phyloP scores from a whole-genome alignment of 2,113 vertebrate species.

The Gorsachius goisagi region DNA sequence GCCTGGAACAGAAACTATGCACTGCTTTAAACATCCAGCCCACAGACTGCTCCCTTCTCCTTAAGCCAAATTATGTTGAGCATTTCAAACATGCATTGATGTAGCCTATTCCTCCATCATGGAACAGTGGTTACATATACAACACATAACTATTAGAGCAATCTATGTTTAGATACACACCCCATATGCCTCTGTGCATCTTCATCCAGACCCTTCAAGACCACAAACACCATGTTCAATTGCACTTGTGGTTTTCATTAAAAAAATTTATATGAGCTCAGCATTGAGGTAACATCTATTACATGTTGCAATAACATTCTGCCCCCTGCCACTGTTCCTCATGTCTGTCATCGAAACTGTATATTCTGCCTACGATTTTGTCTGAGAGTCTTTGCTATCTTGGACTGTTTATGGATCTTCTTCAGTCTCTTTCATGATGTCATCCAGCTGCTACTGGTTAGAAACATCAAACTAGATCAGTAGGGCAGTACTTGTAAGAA shows the following conservation, averaged over 20 bases:
- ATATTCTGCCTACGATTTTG: not conserved
- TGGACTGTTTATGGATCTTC: not conserved
- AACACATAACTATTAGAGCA: not conserved
- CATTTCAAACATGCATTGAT: not conserved
- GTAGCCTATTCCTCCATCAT: not conserved
- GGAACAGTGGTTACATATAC: not conserved
- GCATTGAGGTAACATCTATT: not conserved
- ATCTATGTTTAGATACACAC: not conserved
- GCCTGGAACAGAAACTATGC: not conserved
- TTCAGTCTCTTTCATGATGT: not conserved
- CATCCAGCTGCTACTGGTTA: not conserved
- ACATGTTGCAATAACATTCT: not conserved
- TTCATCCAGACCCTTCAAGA: not conserved
- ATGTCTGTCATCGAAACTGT: not conserved
- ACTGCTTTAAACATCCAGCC: not conserved
- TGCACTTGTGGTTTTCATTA: not conserved
- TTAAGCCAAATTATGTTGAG: not conserved
- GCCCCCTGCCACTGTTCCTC: not conserved
- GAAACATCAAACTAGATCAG: not conserved
- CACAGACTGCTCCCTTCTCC: not conserved
- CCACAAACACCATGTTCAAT: not conserved
- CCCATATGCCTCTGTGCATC: accelerated
- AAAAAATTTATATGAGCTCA: not conserved
- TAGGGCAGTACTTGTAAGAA: not conserved
- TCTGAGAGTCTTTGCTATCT: not conserved